Conservation (phyloP, 2,797 vertebrate species). For the Brachyrhaphis roseni region DNA sequence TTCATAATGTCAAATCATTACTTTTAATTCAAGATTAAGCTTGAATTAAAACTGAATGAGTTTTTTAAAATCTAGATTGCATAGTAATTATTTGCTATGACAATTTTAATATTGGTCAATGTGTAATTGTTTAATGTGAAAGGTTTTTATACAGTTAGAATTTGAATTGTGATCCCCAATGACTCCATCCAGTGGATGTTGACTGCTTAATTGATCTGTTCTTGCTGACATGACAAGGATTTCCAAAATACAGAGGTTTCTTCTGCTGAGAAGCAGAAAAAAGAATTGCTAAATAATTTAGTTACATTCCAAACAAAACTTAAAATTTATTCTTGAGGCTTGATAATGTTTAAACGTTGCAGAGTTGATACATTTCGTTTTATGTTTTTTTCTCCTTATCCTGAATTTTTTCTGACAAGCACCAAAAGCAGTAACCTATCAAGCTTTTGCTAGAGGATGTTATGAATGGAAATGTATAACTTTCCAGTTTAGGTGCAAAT, state of each 20-base stretch:
- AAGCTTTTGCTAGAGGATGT: slow-evolving; percentile 98
- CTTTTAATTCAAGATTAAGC: not conserved
- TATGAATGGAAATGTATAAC: slow-evolving; percentile 97
- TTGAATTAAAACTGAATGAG: not conserved
- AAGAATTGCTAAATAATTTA: too few species aligned
- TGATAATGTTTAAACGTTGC: not conserved
- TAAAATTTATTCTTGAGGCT: not conserved
- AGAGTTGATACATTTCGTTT: not conserved
- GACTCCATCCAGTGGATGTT: not conserved
- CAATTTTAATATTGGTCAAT: not conserved
- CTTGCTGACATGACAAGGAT: not conserved
- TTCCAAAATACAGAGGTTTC: not conserved
- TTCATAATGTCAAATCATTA: not conserved
- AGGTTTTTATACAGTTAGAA: not conserved
- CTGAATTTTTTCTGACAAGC: slow-evolving; percentile 77
- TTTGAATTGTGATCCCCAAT: not conserved
- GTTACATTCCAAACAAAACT: not conserved
- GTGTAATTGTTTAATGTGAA: not conserved
- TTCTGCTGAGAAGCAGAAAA: not conserved
- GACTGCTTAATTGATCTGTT: not conserved
- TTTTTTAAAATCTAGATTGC: not conserved
- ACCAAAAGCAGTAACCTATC: slow-evolving; percentile 97
- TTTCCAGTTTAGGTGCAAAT: not conserved
- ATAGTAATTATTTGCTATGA: not conserved
- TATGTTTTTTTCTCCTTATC: slow-evolving; percentile 28